Evolutionary conservation across 2,113 vertebrate genomes (phyloP).

Genomic region (Ictidomys tridecemlineatus): DNA sequence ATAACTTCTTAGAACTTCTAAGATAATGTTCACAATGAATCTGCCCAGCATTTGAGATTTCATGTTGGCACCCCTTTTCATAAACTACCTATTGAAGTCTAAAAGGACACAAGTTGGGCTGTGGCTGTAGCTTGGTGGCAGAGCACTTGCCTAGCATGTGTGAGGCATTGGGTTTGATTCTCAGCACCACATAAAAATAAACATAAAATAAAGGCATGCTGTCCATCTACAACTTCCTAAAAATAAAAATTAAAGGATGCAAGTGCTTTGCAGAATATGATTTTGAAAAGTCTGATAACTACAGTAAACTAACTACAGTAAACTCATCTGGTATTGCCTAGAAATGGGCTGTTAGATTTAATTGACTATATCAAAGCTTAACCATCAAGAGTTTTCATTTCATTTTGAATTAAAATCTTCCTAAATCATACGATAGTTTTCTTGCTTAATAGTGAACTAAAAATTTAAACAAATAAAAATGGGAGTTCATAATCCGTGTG

Average conservation of each 20-base stretch:
- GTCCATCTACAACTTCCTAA: too few species aligned
- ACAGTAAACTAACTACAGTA: constrained; percentile 53
- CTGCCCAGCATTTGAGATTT: constrained; percentile 57
- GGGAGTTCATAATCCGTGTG: too few species aligned
- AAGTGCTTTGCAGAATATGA: constrained; percentile 52
- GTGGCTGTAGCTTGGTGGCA: too few species aligned
- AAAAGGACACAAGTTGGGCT: neutral
- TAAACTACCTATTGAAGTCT: constrained; percentile 56
- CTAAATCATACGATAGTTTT: constrained; percentile 50
- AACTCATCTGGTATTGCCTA: constrained; percentile 58
- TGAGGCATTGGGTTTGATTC: too few species aligned
- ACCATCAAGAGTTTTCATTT: constrained; percentile 63
- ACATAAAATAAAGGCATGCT: too few species aligned
- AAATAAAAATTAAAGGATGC: neutral
- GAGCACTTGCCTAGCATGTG: too few species aligned
- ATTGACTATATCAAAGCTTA: constrained; percentile 49
- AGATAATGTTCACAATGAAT: constrained; percentile 18
- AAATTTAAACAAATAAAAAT: constrained; percentile 40
- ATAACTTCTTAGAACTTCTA: constrained; percentile 59
- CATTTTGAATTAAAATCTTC: constrained; percentile 69
- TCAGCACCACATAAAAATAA: too few species aligned
- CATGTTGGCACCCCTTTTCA: constrained; percentile 47
- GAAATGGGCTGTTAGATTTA: constrained; percentile 60
- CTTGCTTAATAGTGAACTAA: constrained; percentile 41
- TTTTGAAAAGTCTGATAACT: constrained; percentile 64